Evolutionary conservation across 2,797 vertebrate genomes (phyloP), one percentile per base, ranked within the genome.

Genomic region (Syndactyla subalaris): DNA sequence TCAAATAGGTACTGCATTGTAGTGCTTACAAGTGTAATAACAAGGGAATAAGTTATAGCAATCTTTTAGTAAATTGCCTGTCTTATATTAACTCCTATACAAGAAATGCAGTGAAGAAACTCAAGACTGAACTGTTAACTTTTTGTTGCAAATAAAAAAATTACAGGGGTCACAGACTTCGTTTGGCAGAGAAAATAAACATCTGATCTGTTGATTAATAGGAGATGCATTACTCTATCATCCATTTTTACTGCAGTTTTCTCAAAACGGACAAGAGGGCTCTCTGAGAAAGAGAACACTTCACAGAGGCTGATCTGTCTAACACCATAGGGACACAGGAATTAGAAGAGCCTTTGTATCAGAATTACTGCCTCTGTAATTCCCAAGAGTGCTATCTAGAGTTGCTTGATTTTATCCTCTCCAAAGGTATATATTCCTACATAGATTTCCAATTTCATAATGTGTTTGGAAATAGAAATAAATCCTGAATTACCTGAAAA

Each of bases 1-100:
- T 81, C 59, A 93, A 92, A 61, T 65, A 84, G 15, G 48, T 45
- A 77, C 88, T 82, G 76, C 72, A 84, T 96, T 89, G 84, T 92
- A 77, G 39, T 48, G 32, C 58, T 92, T 94, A 94, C 54, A 83
- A 83, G 85, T 22, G 5, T 73, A 62, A 77, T 49, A 94, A 41
- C 67, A 88, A 81, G 59, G 80, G 39, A 89, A 46, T 82, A 94
- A 89, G 23, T 90, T 85, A 67, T 10, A 62, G 38, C 30, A 14
- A 68, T 52, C 1, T 74, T 80, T 85, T 45, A 48, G 49, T 39
- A 71, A 75, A 70, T 59, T 58, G 6, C 16, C 43, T 65, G 12
- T 38, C 34, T 51, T 72, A 7, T 51, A 58, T 74, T 83, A 88
- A 89, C 18, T 65, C 15, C 26, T 63, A 3, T 4, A 22, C 2